These are phyloP conservation scores for Brachyrhaphis roseni DNA, from an alignment of 2,797 vertebrate genomes.

Conservation along the genomic window DNA sequence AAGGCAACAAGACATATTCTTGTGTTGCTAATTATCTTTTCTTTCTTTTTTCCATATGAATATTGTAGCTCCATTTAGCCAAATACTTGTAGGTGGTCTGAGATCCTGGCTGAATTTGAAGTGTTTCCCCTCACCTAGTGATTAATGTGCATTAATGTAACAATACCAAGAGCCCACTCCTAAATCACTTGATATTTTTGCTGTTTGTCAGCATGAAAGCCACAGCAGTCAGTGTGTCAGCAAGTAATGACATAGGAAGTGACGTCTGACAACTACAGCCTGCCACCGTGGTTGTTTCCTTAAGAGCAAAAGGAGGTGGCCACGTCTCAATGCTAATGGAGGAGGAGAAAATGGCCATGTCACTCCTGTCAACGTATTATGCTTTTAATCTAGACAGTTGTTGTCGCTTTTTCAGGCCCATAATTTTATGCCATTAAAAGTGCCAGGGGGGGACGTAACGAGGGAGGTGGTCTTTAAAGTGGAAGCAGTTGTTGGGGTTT, in stretches of 20 bases:
- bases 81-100: constrained; percentile 11
- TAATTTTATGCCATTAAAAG: constrained; percentile 91
- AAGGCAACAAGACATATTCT: background rate
- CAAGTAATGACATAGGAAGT: constrained; percentile 77
- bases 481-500: constrained; percentile 56
- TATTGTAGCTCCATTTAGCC: background rate
- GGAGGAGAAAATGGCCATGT: constrained; percentile 81
- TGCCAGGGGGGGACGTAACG: constrained; percentile 70
- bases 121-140: constrained; percentile 20
- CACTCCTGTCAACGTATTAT: constrained; percentile 86
- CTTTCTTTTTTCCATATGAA: constrained; percentile 13
- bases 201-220: constrained; percentile 67
- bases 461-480: constrained; percentile 63
- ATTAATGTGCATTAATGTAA: constrained; percentile 47
- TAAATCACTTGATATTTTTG: constrained; percentile 51
- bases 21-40: background rate
- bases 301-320: constrained; percentile 75
- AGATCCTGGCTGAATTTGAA: constrained; percentile 4
- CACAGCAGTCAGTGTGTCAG: constrained; percentile 68
- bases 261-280: constrained; percentile 70
- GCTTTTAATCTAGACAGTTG: constrained; percentile 88
- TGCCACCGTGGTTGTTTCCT: constrained; percentile 55
- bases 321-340: constrained; percentile 74
- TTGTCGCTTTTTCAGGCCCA: constrained; percentile 83
- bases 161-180: constrained; percentile 41